phyloP scores from a whole-genome alignment of 2,113 vertebrate species.

The Lamprotornis superbus region DNA sequence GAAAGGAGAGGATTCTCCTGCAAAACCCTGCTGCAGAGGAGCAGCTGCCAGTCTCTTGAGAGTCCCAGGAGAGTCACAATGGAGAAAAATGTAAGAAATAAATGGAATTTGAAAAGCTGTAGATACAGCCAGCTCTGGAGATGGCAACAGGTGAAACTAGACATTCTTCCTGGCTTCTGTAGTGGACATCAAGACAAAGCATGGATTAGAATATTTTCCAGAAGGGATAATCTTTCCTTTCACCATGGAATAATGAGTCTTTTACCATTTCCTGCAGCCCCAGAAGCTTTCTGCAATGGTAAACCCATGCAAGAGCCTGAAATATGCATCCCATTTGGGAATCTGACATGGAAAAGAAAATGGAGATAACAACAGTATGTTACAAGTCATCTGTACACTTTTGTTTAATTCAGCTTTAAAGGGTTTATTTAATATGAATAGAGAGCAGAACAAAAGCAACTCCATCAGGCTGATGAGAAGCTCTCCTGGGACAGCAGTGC shows the following conservation, averaged over 20 bases:
- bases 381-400: neutral
- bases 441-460: slow-evolving; percentile 13
- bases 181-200: neutral
- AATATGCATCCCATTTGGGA: neutral
- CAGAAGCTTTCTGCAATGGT: neutral
- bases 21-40: neutral
- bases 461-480: neutral
- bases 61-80: neutral
- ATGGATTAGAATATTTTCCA: neutral
- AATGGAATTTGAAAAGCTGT: neutral
- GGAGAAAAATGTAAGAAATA: neutral
- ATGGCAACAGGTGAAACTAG: neutral
- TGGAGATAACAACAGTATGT: neutral
- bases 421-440: neutral
- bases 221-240: neutral
- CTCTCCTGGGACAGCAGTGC: neutral
- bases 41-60: neutral
- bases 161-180: neutral
- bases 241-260: neutral
- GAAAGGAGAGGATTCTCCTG: neutral
- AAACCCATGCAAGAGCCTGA: neutral
- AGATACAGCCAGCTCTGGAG: neutral
- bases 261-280: neutral
- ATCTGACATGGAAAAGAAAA: neutral
- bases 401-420: neutral